phyloP scores from a whole-genome alignment of 2,113 vertebrate species.

The Ammodramus savannarum region DNA sequence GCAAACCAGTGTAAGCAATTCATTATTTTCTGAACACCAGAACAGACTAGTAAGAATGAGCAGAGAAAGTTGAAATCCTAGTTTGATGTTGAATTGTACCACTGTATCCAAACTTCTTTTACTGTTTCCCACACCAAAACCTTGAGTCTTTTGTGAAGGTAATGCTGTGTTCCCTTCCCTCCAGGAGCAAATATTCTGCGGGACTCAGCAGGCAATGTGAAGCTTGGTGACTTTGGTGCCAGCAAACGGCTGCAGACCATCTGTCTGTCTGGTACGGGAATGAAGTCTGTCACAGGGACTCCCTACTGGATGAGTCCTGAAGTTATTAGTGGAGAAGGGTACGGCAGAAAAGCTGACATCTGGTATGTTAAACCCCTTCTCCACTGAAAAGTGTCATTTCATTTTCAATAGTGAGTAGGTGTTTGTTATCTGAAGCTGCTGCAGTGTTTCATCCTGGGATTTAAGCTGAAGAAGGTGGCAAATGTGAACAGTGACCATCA shows the following conservation, averaged over 20 bases:
- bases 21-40: background rate
- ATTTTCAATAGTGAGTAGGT: background rate
- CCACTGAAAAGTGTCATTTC: background rate
- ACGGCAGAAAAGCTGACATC: slow-evolving; percentile 96
- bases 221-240: slow-evolving; percentile 97
- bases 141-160: background rate
- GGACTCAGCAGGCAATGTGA: slow-evolving; percentile 95
- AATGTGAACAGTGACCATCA: background rate
- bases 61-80: background rate
- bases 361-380: slow-evolving; percentile 77
- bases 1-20: background rate
- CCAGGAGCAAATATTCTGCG: slow-evolving; percentile 96
- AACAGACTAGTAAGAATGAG: background rate
- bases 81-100: background rate
- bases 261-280: slow-evolving; percentile 95
- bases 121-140: background rate
- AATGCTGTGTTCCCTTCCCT: background rate
- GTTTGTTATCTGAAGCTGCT: background rate
- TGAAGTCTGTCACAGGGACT: slow-evolving; percentile 96
- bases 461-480: background rate
- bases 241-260: slow-evolving; percentile 97
- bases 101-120: background rate
- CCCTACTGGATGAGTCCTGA: slow-evolving; percentile 99
- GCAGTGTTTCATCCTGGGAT: background rate
- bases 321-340: slow-evolving; percentile 97